Conservation (phyloP, 2,113 vertebrate species). For the Micromys minutus region DNA sequence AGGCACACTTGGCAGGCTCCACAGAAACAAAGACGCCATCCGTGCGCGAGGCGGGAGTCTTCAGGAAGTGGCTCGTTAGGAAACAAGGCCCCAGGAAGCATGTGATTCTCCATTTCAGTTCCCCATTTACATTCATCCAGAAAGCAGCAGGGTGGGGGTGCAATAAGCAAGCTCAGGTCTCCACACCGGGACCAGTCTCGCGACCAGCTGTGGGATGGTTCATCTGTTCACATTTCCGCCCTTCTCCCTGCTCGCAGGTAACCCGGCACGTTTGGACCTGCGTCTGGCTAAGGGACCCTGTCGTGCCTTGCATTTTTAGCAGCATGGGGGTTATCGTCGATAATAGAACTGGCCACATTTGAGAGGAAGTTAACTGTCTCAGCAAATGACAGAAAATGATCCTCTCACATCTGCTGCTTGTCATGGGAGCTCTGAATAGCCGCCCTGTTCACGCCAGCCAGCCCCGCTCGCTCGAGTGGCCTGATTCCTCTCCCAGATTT, state of each 20-base stretch:
- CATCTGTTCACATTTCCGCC: not conserved
- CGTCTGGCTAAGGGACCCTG: conserved; percentile 30
- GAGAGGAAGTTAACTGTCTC: conserved; percentile 70
- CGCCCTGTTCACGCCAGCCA: conserved; percentile 17
- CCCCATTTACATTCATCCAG: conserved; percentile 54
- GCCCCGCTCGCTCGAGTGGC: not conserved
- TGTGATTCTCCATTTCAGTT: conserved; percentile 43
- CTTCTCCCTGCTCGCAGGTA: conserved; percentile 14
- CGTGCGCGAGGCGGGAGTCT: not conserved
- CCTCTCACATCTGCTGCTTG: conserved; percentile 61
- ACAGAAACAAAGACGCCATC: not conserved
- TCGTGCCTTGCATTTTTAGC: conserved; percentile 66
- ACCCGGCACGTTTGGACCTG: not conserved
- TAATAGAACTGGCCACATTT: conserved; percentile 63
- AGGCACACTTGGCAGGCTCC: not conserved
- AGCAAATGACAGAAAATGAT: conserved; percentile 71
- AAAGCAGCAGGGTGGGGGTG: not conserved
- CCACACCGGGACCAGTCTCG: not conserved
- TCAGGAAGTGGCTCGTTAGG: conserved; percentile 46
- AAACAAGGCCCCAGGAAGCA: conserved; percentile 44
- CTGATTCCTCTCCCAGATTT: conserved; percentile 43
- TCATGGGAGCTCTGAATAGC: conserved; percentile 61
- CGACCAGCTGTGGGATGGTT: not conserved
- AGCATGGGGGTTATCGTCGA: conserved; percentile 53
- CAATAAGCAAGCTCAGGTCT: not conserved